Conservation (phyloP, 2,113 vertebrate species). For the Podarcis muralis region DNA sequence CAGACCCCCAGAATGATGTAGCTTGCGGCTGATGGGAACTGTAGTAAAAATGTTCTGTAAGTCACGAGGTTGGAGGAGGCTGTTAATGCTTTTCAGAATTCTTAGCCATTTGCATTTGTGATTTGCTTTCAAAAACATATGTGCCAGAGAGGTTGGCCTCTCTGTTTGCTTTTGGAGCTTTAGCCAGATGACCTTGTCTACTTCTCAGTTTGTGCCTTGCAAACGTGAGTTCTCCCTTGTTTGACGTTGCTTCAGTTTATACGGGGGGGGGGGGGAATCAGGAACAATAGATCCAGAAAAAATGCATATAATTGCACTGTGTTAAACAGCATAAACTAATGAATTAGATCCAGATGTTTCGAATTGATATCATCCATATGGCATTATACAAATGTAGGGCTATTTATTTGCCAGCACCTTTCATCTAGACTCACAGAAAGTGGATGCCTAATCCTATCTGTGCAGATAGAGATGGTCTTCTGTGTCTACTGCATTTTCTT, state of each 20-base stretch:
- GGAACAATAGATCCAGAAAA: conserved; percentile 33
- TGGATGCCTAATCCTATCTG: background rate
- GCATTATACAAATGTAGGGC: conserved; percentile 1
- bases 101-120: conserved; percentile 22
- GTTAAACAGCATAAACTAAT: background rate
- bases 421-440: background rate
- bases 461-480: background rate
- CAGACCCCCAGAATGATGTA: no score
- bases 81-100: background rate
- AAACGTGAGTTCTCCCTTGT: background rate
- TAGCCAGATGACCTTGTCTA: background rate
- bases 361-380: background rate
- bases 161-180: conserved; percentile 14
- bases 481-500: conserved; percentile 6
- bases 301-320: conserved; percentile 44
- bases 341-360: background rate
- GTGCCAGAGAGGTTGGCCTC: conserved; percentile 6
- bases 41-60: no score
- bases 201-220: background rate
- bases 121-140: conserved; percentile 42
- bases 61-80: no score
- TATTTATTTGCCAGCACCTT: background rate
- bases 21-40: no score
- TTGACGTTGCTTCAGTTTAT: conserved; percentile 24
- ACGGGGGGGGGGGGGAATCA: background rate